Percentiles rank a stretch among this genome's conserved stretches.
phyloP scores from a whole-genome alignment of 2,113 vertebrate genomes.

The Leptobrachium ailaonicum region DNA sequence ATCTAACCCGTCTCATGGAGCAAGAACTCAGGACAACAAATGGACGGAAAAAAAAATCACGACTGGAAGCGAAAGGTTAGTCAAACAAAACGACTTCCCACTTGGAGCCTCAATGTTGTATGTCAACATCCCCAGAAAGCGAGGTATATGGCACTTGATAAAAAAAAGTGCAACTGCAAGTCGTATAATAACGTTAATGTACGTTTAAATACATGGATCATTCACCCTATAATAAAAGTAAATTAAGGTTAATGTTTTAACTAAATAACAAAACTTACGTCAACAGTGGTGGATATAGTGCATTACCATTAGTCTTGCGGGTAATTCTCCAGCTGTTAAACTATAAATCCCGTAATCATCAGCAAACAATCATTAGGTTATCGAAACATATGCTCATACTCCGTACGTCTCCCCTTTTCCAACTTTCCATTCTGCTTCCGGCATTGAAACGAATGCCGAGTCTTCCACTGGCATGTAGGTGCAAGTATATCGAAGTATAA shows the following conservation, averaged over 20 bases:
- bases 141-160: conserved; percentile 1
- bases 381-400: no score
- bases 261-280: neutral
- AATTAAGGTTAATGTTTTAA: neutral
- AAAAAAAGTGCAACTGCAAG: neutral
- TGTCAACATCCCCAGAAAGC: conserved; percentile 25
- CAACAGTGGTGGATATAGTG: neutral
- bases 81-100: conserved; percentile 14
- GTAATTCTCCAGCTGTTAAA: no score
- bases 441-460: no score
- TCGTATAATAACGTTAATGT: conserved; percentile 3
- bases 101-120: neutral
- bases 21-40: conserved; percentile 7
- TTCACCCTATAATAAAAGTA: neutral
- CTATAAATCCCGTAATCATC: no score
- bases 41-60: neutral
- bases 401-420: no score
- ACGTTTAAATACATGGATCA: neutral
- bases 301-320: no score
- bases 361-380: no score
- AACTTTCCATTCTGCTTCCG: no score
- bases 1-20: neutral
- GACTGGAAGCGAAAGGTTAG: conserved; percentile 25
- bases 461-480: no score
- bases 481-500: no score